phyloP scores from a whole-genome alignment of 2,888 invertebrate genomes.

The Agrochola lota region DNA sequence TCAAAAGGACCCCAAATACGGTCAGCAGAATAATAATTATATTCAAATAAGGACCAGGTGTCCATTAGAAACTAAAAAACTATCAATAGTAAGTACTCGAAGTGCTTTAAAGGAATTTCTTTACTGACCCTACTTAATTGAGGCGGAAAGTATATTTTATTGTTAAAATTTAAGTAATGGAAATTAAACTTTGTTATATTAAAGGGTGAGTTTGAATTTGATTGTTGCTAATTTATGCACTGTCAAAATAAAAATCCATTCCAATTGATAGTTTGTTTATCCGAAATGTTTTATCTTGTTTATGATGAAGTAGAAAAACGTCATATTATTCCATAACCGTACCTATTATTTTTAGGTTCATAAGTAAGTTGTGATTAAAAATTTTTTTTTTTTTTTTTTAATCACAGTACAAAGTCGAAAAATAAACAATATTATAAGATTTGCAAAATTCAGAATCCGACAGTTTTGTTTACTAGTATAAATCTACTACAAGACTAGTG shows the following conservation, averaged over 20 bases:
- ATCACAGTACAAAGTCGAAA: no score
- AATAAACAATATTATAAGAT: not conserved
- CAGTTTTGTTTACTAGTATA: no score
- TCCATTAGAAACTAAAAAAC: conserved; percentile 71
- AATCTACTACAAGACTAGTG: no score
- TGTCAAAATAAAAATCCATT: not conserved
- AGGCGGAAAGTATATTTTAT: conserved; percentile 40
- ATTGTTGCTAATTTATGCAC: not conserved
- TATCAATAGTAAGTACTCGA: conserved; percentile 63
- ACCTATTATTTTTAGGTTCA: no score
- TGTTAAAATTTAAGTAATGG: conserved; percentile 11
- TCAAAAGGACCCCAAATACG: conserved; percentile 60
- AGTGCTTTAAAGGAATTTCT: conserved; percentile 64
- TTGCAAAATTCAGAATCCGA: not conserved
- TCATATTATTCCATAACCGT: no score
- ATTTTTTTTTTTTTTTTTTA: no score
- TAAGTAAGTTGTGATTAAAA: no score
- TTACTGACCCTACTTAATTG: conserved; percentile 77
- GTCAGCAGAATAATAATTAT: conserved; percentile 72
- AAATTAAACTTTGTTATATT: conserved; percentile 9
- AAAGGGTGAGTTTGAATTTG: not conserved
- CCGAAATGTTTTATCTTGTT: no score
- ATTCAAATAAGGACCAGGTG: conserved; percentile 82
- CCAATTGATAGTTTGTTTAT: conserved; percentile 11
- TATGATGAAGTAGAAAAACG: no score